Evolutionary conservation across 2,113 vertebrate genomes (phyloP).

Genomic region (Nansenia antarctica): DNA sequence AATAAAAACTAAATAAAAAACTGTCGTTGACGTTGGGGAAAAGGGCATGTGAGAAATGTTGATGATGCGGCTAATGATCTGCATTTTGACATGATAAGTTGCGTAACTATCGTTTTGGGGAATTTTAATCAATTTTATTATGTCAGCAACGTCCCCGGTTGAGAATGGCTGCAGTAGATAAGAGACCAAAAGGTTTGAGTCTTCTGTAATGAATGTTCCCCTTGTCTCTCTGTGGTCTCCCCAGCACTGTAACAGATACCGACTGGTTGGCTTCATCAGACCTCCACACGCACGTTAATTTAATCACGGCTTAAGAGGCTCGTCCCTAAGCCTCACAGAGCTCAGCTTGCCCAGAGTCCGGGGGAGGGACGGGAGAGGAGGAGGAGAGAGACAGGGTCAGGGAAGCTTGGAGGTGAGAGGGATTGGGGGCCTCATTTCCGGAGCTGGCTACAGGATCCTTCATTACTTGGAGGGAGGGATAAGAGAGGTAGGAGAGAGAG

Average conservation of each 20-base stretch:
- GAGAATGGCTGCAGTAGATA: neutral
- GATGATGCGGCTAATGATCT: no score
- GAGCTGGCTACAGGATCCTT: conserved; percentile 10
- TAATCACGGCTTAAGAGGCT: conserved; percentile 7
- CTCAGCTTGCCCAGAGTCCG: neutral
- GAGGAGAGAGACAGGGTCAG: neutral
- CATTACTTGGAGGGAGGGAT: neutral
- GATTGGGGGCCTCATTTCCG: neutral
- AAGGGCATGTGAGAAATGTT: no score
- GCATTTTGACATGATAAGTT: no score
- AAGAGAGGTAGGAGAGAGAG: neutral
- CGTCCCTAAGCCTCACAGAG: neutral
- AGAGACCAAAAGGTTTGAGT: neutral
- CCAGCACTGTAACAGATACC: neutral
- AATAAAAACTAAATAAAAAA: no score
- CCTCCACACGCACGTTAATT: neutral
- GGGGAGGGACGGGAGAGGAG: neutral
- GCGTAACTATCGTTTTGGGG: no score
- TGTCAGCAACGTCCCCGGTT: no score
- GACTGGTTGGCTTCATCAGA: neutral
- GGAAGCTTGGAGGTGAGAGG: neutral
- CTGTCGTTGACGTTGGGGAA: no score
- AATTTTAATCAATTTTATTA: no score
- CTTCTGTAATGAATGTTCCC: neutral
- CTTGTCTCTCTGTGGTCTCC: neutral